phyloP scores from a whole-genome alignment of 2,888 invertebrate genomes.

The Conus canariensis region DNA sequence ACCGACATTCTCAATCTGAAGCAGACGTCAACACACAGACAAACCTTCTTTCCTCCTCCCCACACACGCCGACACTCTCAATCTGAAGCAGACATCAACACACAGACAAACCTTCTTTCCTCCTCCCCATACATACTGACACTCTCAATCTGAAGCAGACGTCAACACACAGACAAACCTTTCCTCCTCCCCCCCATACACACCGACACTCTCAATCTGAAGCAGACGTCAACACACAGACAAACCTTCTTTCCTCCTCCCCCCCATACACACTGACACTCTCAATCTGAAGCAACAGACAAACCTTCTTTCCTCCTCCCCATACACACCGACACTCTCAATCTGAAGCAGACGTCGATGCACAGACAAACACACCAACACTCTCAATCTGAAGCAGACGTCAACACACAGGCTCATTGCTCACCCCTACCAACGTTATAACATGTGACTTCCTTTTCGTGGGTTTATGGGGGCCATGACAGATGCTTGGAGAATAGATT shows the following conservation, averaged over 20 bases:
- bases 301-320: too few relatives aligned
- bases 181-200: constrained; percentile 67
- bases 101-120: constrained; percentile 78
- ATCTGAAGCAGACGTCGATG: too few relatives aligned
- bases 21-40: not conserved
- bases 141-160: constrained; percentile 58
- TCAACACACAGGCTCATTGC: too few relatives aligned
- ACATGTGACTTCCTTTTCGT: too few relatives aligned
- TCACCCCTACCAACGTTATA: too few relatives aligned
- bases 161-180: constrained; percentile 44
- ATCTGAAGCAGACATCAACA: constrained; percentile 66
- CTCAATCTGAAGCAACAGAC: constrained; percentile 49
- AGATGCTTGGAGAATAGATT: too few relatives aligned
- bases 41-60: constrained; percentile 63
- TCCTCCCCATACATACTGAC: constrained; percentile 55
- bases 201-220: constrained; percentile 41
- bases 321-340: too few relatives aligned
- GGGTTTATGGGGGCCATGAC: too few relatives aligned
- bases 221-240: constrained; percentile 75
- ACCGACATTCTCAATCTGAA: constrained; percentile 65
- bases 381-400: too few relatives aligned
- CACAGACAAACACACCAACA: too few relatives aligned
- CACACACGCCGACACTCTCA: not conserved
- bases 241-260: constrained; percentile 75
- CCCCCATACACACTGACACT: constrained; percentile 62